Percentiles rank a stretch among this genome's conserved stretches.
Evolutionary conservation across 1,140 invertebrate species (phyloP).

Genomic region (Pseudomyrmex pallidus): DNA sequence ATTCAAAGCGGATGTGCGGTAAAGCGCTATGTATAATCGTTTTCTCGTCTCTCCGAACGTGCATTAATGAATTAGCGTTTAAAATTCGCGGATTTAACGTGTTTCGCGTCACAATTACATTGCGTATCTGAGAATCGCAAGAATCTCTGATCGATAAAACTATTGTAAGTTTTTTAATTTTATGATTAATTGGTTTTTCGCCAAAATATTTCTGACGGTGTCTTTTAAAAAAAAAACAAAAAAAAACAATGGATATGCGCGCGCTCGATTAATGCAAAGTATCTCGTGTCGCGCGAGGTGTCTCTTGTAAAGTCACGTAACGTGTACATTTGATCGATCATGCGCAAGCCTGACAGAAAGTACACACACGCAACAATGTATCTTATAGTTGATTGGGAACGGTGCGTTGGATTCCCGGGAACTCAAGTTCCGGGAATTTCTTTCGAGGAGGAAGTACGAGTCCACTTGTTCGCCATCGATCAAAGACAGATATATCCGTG

Average conservation of each 20-base stretch:
- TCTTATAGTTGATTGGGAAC: not conserved
- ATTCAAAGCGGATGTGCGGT: constrained; percentile 2
- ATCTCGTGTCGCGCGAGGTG: not conserved
- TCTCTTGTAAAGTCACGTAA: not conserved
- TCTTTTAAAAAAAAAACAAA: too few species aligned
- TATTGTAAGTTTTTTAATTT: not conserved
- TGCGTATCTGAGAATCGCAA: not conserved
- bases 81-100: constrained; percentile 3
- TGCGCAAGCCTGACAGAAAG: not conserved
- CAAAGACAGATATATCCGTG: constrained; percentile 61
- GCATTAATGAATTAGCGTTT: constrained; percentile 30
- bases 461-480: constrained; percentile 61
- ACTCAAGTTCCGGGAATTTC: constrained; percentile 17
- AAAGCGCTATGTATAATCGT: not conserved
- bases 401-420: not conserved
- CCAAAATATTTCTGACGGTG: too few species aligned
- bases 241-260: not conserved
- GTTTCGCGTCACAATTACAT: not conserved
- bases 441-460: constrained; percentile 3
- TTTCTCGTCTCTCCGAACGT: not conserved
- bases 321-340: not conserved
- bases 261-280: not conserved
- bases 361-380: not conserved
- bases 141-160: not conserved
- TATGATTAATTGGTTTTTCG: not conserved